A percentile compares a stretch with the other conserved stretches of the same genome.
Evolutionary conservation across 1,140 invertebrate species (phyloP).

Genomic region (Oryzaephilus surinamensis): DNA sequence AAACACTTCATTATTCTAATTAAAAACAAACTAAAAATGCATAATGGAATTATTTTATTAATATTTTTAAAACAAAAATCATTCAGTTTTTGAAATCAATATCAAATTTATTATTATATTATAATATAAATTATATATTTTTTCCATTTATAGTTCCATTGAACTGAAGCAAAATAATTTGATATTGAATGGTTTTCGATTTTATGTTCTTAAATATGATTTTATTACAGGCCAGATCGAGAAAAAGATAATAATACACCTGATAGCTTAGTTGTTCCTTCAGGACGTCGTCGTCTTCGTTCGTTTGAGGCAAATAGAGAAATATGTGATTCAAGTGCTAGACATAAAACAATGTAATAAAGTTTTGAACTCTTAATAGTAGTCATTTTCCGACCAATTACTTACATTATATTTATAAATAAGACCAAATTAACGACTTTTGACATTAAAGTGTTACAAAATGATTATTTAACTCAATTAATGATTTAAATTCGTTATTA

Average conservation of each 20-base stretch:
- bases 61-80: too few species aligned
- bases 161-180: not conserved
- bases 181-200: not conserved
- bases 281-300: slow-evolving; percentile 21
- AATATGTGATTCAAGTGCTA: slow-evolving; percentile 12
- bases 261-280: slow-evolving; percentile 24
- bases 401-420: too few species aligned
- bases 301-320: slow-evolving; percentile 24
- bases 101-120: not conserved
- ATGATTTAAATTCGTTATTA: too few species aligned
- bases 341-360: slow-evolving; percentile 25
- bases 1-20: too few species aligned
- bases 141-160: not conserved
- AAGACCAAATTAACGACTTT: slow-evolving; percentile 8
- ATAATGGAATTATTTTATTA: too few species aligned
- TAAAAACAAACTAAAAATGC: too few species aligned
- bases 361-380: too few species aligned
- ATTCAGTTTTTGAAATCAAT: too few species aligned
- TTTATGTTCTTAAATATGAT: not conserved
- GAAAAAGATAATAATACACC: slow-evolving; percentile 11
- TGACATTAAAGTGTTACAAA: too few species aligned
- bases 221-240: slow-evolving; percentile 4
- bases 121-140: not conserved
- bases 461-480: too few species aligned
- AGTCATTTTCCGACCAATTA: too few species aligned